phyloP scores from a whole-genome alignment of 2,888 invertebrate genomes.

The Exephanes ischioxanthus region DNA sequence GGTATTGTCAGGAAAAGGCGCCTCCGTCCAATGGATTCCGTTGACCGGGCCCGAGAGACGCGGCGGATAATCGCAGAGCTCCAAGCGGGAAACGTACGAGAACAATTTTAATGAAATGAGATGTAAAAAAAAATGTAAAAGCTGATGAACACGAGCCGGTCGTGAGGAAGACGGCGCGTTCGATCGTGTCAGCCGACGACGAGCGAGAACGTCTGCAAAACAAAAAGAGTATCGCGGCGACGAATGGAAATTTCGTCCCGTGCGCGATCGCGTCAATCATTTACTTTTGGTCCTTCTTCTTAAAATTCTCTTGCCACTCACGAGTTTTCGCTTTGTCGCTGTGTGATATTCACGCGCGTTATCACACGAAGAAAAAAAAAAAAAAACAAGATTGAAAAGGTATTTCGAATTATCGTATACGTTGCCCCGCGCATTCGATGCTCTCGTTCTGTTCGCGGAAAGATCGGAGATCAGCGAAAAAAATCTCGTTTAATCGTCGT shows the following conservation, averaged over 20 bases:
- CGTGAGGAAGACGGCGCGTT: slow-evolving; percentile 10
- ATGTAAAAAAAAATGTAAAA: slow-evolving; percentile 39
- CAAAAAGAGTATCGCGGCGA: slow-evolving; percentile 31
- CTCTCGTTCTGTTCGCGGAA: not conserved
- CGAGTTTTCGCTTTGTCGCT: slow-evolving; percentile 16
- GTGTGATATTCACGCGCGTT: not conserved
- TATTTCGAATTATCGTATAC: slow-evolving; percentile 11
- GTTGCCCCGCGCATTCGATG: slow-evolving; percentile 21
- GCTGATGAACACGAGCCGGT: not conserved
- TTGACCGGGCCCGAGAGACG: slow-evolving; percentile 84
- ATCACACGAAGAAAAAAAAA: not conserved
- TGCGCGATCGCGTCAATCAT: slow-evolving; percentile 26
- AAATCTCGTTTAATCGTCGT: slow-evolving; percentile 44
- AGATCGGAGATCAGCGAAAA: slow-evolving; percentile 14
- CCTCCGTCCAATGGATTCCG: slow-evolving; percentile 88
- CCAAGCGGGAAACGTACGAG: not conserved
- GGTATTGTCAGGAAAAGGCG: slow-evolving; percentile 87
- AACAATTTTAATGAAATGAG: slow-evolving; percentile 12
- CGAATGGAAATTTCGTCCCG: slow-evolving; percentile 66
- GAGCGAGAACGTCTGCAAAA: slow-evolving; percentile 25
- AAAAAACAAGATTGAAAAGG: not conserved
- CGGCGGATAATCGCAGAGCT: slow-evolving; percentile 42
- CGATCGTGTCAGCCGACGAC: slow-evolving; percentile 26
- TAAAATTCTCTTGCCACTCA: slow-evolving; percentile 27
- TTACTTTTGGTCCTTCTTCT: slow-evolving; percentile 38